Evolutionary conservation across 2,888 invertebrate genomes (phyloP).

Genomic region (Glyphotaelius pellucidus): DNA sequence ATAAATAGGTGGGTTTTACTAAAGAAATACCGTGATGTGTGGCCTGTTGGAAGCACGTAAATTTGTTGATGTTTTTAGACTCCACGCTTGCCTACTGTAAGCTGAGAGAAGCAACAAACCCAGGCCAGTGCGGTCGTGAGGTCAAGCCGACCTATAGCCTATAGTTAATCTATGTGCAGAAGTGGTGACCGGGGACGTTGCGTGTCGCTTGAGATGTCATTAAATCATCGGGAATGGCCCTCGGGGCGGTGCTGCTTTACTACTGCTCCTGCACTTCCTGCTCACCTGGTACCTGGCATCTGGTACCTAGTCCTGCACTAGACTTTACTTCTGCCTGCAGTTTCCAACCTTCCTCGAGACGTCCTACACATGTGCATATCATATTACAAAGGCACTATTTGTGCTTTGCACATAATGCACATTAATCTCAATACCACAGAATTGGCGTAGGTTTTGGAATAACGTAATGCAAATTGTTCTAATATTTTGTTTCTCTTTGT

Average conservation of each 20-base stretch:
- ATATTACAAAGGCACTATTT: not conserved
- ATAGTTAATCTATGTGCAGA: conserved; percentile 25
- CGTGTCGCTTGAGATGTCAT: conserved; percentile 48
- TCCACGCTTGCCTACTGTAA: not conserved
- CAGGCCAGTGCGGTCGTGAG: conserved; percentile 8
- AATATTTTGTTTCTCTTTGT: not conserved
- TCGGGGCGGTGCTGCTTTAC: conserved; percentile 46
- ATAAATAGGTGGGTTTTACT: not conserved
- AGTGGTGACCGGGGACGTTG: conserved; percentile 37
- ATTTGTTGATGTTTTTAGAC: not conserved
- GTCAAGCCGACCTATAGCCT: conserved; percentile 24
- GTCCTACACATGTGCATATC: conserved; percentile 2
- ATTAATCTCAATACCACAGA: not conserved
- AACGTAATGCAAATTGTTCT: not conserved
- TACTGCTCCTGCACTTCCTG: conserved; percentile 47
- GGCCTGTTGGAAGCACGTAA: not conserved
- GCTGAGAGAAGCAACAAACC: not conserved
- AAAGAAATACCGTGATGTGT: not conserved
- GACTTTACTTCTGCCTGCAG: not conserved
- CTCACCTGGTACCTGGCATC: conserved; percentile 17
- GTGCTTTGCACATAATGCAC: not conserved
- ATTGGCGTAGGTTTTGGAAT: not conserved
- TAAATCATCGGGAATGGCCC: conserved; percentile 45
- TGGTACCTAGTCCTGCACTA: not conserved
- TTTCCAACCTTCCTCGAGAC: not conserved